phyloP scores from a whole-genome alignment of 2,797 vertebrate species.

The Eleutherodactylus coqui region DNA sequence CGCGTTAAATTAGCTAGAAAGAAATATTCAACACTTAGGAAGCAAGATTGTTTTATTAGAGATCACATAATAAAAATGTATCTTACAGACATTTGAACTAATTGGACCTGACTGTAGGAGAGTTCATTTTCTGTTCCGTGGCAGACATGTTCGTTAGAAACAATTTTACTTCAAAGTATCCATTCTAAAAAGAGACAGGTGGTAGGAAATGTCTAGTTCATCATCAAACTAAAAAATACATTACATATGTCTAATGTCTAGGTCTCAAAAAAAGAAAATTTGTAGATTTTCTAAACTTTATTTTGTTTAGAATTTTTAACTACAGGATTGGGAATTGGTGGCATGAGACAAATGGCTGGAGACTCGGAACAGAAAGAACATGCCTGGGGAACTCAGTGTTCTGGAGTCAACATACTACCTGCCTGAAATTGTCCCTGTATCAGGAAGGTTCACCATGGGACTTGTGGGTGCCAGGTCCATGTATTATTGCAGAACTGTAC shows the following conservation, averaged over 20 bases:
- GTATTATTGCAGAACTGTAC: too few relatives aligned
- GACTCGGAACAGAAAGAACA: too few relatives aligned
- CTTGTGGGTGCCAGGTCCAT: too few relatives aligned
- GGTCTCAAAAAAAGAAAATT: neutral
- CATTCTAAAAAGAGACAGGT: neutral
- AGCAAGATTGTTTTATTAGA: constrained; percentile 30
- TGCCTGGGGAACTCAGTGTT: too few relatives aligned
- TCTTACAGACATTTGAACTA: constrained; percentile 56
- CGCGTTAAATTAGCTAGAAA: constrained; percentile 37
- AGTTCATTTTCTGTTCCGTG: constrained; percentile 20
- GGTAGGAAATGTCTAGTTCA: constrained; percentile 1
- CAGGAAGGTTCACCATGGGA: too few relatives aligned
- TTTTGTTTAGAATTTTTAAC: too few relatives aligned
- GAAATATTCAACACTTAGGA: constrained; percentile 18
- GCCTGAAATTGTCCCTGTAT: too few relatives aligned
- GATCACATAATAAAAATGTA: constrained; percentile 38
- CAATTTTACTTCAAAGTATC: constrained; percentile 26
- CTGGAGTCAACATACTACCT: too few relatives aligned
- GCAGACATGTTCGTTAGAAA: neutral
- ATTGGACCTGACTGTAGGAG: constrained; percentile 66
- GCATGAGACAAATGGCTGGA: too few relatives aligned
- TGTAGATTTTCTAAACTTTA: neutral
- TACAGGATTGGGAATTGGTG: too few relatives aligned
- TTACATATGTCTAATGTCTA: neutral
- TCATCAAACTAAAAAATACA: neutral